Base-by-base conservation (phyloP, 2,113 vertebrate species). In the Tauraco erythrolophus region DNA sequence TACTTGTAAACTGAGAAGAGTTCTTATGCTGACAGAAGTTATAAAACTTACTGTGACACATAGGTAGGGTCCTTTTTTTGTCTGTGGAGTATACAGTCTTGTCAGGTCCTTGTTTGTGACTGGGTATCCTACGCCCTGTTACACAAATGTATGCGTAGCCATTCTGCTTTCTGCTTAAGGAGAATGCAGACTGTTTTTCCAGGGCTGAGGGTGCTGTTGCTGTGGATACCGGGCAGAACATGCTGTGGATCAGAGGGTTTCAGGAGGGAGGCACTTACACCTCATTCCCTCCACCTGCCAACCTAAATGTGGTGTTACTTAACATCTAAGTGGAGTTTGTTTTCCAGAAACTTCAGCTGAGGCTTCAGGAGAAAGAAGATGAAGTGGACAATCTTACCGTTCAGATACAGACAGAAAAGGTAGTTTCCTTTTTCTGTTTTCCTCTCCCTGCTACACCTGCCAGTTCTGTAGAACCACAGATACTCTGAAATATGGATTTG, bases 401-500 rank as follows among this genome's bases (percentile, higher is more conserved):
- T 82, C 97, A 98, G 58, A 96, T 99, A 81, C 98, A 99, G 9
- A 92, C 97, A 71, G 99, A 99, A 96, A 99, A 99, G 99, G 99
- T 99, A 98, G 35, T 3, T 62, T 51, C 10, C 19, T 30, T 39
- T 58, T 81, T n/a, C 17, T 30, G 0, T n/a, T 62, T 84, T 51
- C 35, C 27, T 7, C n/a, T 89, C 23, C 18, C 31, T 92, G 39
- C 17, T 60, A 33, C 60, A 31, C 25, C 46, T 66, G 80, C 33
- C 48, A 27, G 43, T 88, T 95, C 33, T 88, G 27, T 62, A 72
- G 84, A 95, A 60, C 25, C 23, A 43, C n/a, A 66, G 31, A 16
- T 35, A 58, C 28, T 33, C 30, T 46, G 46, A 54, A 85, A 43
- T 28, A 57, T 1, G 18, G 43, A 9, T 28, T 68, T 74, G 28